Base-by-base conservation (phyloP, 1,140 invertebrate species). In the Ceratosolen fusciceps region DNA sequence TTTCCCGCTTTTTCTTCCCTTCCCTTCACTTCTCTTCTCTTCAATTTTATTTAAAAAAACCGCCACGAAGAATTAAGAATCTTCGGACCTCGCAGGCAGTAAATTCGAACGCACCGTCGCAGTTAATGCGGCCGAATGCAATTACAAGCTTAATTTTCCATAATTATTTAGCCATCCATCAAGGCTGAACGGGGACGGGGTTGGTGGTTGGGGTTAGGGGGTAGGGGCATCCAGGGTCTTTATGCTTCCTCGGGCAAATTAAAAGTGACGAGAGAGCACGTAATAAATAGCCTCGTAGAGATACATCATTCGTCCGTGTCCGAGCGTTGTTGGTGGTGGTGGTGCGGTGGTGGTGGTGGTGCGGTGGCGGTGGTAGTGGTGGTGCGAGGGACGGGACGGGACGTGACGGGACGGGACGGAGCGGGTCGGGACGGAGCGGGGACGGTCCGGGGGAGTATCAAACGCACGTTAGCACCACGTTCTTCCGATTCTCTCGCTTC, bases 81-180 rank as follows among this genome's bases (percentile, higher is more conserved):
- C n/a, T 65, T 65, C n/a, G n/a, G 19, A 65, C 34, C 37, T 37
- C 37, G 7, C 31, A 65, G n/a, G 8, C 7, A 65, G 16, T 65
- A 65, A 65, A 65, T 65, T 65, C 12, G n/a, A 31, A 65, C 37
- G 7, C 21, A 14, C 37, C 60, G n/a, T 37, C 60, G n/a, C n/a
- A 37, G 31, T 37, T 65, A 9, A 65, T 65, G 8, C 37, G 37
- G 8, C 9, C 5, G 0, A 9, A n/a, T 37, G 26, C 31, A 65
- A 65, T 65, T 65, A 71, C 12, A 71, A 71, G 47, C 47, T 52
- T 52, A 71, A 21, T 31, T 19, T 54, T 71, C 47, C 26, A 65
- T 56, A 76, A 76, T 81, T 82, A 81, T 60, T 60, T 19, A 26
- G 34, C 43, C 65, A 52, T 81, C 71, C 43, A 82, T 82, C 80